Conservation (phyloP, 2,797 vertebrate species). For the Cheirogaleus major region DNA sequence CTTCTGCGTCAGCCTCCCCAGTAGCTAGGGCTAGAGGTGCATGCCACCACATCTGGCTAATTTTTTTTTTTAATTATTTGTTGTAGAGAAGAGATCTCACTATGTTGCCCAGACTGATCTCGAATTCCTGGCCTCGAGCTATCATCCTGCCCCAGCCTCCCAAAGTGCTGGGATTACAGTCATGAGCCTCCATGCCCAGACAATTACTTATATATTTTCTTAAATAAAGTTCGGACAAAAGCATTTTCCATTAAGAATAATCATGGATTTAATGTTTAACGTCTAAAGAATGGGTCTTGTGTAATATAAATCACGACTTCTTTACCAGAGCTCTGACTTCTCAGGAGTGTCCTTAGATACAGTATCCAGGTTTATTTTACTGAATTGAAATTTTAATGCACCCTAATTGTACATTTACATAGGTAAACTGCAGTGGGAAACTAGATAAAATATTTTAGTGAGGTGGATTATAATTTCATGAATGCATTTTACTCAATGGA, state of each 20-base stretch:
- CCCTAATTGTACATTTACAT: neutral
- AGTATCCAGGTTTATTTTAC: neutral
- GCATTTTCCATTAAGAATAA: neutral
- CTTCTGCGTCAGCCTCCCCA: too few relatives aligned
- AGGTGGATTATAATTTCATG: neutral
- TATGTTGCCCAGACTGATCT: too few relatives aligned
- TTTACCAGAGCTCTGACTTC: neutral
- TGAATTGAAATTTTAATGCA: neutral
- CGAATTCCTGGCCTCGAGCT: too few relatives aligned
- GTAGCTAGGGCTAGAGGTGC: too few relatives aligned
- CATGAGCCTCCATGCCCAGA: too few relatives aligned
- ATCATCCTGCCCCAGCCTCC: too few relatives aligned
- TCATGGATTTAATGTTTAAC: neutral
- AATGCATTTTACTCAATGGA: neutral
- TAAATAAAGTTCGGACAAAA: neutral
- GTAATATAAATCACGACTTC: neutral
- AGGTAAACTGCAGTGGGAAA: neutral
- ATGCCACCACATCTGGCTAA: too few relatives aligned
- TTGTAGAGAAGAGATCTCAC: too few relatives aligned
- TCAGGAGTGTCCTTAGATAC: neutral
- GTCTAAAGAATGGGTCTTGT: neutral
- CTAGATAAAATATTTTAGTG: neutral
- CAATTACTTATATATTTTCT: neutral
- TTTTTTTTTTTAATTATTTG: too few relatives aligned
- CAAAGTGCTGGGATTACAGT: too few relatives aligned